phyloP scores from a whole-genome alignment of 1,140 invertebrate genomes.

The Aphis craccivora region DNA sequence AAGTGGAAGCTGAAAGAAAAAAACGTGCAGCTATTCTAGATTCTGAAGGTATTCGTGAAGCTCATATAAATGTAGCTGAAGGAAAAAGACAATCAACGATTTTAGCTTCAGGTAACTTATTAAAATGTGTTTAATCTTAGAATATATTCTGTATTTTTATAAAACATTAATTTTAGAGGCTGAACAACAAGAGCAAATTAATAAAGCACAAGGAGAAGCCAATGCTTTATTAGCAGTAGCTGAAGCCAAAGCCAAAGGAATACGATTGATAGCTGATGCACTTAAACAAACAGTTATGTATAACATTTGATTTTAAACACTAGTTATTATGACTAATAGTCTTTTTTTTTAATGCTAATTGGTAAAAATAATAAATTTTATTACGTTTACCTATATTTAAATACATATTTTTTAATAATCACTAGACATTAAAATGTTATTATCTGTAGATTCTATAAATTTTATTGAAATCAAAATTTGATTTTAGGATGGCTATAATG shows the following conservation, averaged over 20 bases:
- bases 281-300: constrained; percentile 64
- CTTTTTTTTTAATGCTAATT: too few species aligned
- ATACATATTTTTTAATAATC: not conserved
- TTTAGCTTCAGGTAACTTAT: constrained; percentile 82
- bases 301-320: not conserved
- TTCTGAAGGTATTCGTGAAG: constrained; percentile 93
- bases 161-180: constrained; percentile 71
- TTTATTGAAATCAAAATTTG: not conserved
- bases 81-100: constrained; percentile 91
- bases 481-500: constrained; percentile 78
- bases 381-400: not conserved
- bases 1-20: constrained; percentile 96
- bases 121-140: constrained; percentile 18
- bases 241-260: constrained; percentile 80
- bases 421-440: not conserved
- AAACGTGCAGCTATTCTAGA: constrained; percentile 97
- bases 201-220: constrained; percentile 86
- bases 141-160: not conserved
- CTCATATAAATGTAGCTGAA: constrained; percentile 97
- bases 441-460: not conserved
- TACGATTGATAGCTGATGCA: constrained; percentile 77
- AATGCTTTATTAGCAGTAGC: constrained; percentile 85
- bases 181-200: constrained; percentile 85
- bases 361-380: too few species aligned
- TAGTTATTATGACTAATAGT: not conserved